Conservation (phyloP, 2,888 invertebrate genomes). For the Luperina nickerlii region DNA sequence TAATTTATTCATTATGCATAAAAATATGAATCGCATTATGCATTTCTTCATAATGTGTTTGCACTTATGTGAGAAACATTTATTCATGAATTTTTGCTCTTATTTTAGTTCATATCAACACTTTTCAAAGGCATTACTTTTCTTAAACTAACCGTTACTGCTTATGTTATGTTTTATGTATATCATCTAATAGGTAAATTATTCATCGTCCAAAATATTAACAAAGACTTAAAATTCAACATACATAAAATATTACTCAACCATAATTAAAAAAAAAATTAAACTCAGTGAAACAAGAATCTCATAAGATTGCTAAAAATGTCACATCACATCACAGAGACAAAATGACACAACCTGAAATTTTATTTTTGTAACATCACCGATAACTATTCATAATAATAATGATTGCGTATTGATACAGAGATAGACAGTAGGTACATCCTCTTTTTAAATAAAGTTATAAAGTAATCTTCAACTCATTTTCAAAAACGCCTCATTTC, state of each 20-base stretch:
- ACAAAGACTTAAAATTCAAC: not conserved
- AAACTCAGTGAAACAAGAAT: constrained; percentile 3
- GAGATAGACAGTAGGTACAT: not conserved
- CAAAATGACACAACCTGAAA: constrained; percentile 14
- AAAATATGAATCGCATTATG: constrained; percentile 19
- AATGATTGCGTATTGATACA: no score
- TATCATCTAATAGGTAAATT: not conserved
- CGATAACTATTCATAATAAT: not conserved
- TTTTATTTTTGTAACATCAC: not conserved
- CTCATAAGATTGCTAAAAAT: constrained; percentile 13
- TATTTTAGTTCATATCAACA: not conserved
- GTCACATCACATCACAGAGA: not conserved
- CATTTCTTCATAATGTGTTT: constrained; percentile 18
- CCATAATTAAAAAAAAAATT: not conserved
- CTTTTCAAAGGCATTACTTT: not conserved
- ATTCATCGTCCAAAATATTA: not conserved
- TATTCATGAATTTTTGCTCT: constrained; percentile 22
- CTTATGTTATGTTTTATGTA: not conserved
- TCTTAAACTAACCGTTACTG: not conserved
- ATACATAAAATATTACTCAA: not conserved
- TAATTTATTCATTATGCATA: constrained; percentile 46
- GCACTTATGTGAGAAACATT: constrained; percentile 5
- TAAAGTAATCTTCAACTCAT: not conserved
- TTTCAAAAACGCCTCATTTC: constrained; percentile 9
- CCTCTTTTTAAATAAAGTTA: not conserved